Base-by-base conservation (phyloP, 2,113 vertebrate species). In the Melanotaenia duboulayi region DNA sequence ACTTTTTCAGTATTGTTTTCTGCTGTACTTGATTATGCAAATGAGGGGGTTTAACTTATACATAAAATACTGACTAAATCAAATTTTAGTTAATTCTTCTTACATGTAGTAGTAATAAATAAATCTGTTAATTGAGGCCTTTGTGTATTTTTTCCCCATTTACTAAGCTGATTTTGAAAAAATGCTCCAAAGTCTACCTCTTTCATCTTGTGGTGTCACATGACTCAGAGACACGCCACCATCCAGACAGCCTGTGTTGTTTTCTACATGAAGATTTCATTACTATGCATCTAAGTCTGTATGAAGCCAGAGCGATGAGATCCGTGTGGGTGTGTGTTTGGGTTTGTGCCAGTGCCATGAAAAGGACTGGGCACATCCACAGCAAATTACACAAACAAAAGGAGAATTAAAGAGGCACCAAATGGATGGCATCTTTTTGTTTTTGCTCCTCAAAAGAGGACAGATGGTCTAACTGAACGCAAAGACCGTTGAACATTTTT, bases 391-490 rank as follows among this genome's bases (percentile, higher is more conserved):
- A 22, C 20, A 55, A n/a, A 88, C 84, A 85, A 84, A 87, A 80
- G 65, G 71, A 46, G 71, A 80, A 77, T 62, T 70, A 78, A 70
- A 63, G 76, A 87, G 78, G 63, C 78, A 66, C 37, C 71, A 76
- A 80, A 78, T 76, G 82, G 83, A 88, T 71, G 75, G 62, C n/a
- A 6, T 52, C 59, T 70, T 81, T 87, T 87, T 87, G 80, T 88
- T 80, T 84, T 56, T 50, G 55, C 51, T 50, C 58, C 16, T 72
- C 73, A 69, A 84, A 84, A 71, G 78, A 54, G 52, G 77, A 71
- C 87, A 89, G 89, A 87, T 90, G 89, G 86, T 78, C 62, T n/a
- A 87, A 85, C 78, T 58, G 73, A 87, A 90, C 57, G 55, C 11
- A 23, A 56, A 59, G 68, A 7, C 49, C 0, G n/a, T 42, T 76